Percentiles rank a stretch among this genome's conserved stretches.
phyloP scores from a whole-genome alignment of 1,140 invertebrate genomes.

The Popillia japonica region DNA sequence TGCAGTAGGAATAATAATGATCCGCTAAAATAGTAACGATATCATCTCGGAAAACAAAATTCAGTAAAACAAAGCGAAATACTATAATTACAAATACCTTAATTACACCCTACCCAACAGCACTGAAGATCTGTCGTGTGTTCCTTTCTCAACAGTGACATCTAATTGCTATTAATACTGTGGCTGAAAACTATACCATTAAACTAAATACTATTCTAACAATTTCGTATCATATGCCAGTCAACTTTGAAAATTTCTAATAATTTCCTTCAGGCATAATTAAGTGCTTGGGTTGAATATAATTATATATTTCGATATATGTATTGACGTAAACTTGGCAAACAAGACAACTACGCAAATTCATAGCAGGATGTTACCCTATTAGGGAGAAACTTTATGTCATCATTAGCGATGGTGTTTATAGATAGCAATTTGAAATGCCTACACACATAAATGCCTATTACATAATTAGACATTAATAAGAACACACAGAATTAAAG shows the following conservation, averaged over 20 bases:
- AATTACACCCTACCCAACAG: too few relatives aligned
- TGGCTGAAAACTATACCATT: too few relatives aligned
- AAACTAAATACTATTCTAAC: not conserved
- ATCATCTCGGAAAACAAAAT: too few relatives aligned
- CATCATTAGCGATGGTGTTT: not conserved
- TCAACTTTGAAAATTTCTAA: not conserved
- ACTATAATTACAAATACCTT: too few relatives aligned
- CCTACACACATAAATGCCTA: not conserved
- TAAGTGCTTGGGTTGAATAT: not conserved
- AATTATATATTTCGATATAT: not conserved
- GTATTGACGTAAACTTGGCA: not conserved
- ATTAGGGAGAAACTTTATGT: conserved; percentile 1
- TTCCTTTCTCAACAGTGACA: too few relatives aligned
- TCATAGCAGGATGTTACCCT: not conserved
- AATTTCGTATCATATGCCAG: not conserved
- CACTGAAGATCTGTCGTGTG: too few relatives aligned
- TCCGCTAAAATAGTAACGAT: too few relatives aligned
- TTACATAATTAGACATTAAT: not conserved
- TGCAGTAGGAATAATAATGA: too few relatives aligned
- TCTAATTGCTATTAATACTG: too few relatives aligned
- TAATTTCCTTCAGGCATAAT: not conserved
- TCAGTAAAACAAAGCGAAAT: too few relatives aligned
- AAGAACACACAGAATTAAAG: not conserved
- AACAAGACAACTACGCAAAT: not conserved
- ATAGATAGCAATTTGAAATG: not conserved